Evolutionary conservation across 2,888 invertebrate genomes (phyloP).

Genomic region (Orchesella flavescens): DNA sequence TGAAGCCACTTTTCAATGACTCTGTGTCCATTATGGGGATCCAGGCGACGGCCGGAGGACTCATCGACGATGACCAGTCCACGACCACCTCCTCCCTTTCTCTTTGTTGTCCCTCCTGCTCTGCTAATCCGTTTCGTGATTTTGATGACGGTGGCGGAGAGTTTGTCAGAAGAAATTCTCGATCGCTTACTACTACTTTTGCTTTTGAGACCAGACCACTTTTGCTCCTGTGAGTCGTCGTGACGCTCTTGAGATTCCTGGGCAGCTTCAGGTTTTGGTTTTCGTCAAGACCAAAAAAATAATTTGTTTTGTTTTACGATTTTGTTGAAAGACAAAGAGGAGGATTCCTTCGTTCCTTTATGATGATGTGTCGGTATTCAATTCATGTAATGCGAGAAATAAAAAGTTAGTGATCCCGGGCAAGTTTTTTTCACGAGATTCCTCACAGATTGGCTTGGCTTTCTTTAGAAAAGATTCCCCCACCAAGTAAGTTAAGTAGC

Average conservation of each 20-base stretch:
- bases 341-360: background rate
- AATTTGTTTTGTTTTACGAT: conserved; percentile 19
- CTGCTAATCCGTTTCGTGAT: background rate
- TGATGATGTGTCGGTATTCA: conserved; percentile 28
- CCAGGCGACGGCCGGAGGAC: conserved; percentile 68
- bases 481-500: background rate
- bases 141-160: background rate
- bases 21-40: conserved; percentile 86
- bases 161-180: conserved; percentile 34
- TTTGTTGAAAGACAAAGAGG: conserved; percentile 38
- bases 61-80: conserved; percentile 63
- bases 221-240: conserved; percentile 40
- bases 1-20: conserved; percentile 87
- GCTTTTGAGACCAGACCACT: background rate
- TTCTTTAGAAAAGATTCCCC: too few species aligned
- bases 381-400: background rate
- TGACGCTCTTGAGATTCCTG: conserved; percentile 52
- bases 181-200: conserved; percentile 1
- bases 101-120: background rate
- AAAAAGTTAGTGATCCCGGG: conserved; percentile 9
- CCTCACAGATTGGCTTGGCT: conserved; percentile 11
- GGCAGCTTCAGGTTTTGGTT: conserved; percentile 38
- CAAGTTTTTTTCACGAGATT: conserved; percentile 11
- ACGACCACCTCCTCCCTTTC: conserved; percentile 38
- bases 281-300: background rate